These are phyloP conservation scores for Rhopalosiphum maidis DNA, from an alignment of 1,140 invertebrate genomes.

Conservation along the genomic window DNA sequence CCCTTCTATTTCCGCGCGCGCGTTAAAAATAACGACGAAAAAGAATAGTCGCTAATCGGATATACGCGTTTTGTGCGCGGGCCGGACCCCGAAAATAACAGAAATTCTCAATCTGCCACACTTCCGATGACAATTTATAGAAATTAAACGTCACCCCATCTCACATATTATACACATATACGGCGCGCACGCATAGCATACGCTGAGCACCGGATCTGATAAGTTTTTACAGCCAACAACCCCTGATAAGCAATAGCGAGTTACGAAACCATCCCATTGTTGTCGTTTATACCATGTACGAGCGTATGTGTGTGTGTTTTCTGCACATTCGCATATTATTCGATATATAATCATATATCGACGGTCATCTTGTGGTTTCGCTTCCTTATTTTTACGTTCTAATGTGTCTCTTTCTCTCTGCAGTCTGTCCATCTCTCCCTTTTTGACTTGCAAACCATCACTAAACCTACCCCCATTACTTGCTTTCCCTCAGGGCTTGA, in stretches of 20 bases:
- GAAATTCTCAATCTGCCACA: slow-evolving; percentile 54
- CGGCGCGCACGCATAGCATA: not conserved
- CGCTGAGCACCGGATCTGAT: slow-evolving; percentile 40
- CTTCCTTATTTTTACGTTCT: not conserved
- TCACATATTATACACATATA: not conserved
- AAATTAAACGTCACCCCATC: slow-evolving; percentile 53
- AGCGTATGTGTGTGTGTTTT: no score
- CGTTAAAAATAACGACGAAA: slow-evolving; percentile 53
- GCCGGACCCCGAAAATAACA: slow-evolving; percentile 25
- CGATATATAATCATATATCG: not conserved
- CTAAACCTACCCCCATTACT: not conserved
- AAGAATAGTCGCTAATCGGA: slow-evolving; percentile 37
- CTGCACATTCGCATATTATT: not conserved
- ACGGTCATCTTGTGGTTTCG: slow-evolving; percentile 36
- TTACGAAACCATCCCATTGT: not conserved
- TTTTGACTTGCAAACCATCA: not conserved
- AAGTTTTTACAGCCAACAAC: slow-evolving; percentile 27
- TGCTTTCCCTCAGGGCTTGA: not conserved
- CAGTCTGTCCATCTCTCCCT: not conserved
- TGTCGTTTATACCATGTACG: not conserved
- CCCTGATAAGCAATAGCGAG: slow-evolving; percentile 3
- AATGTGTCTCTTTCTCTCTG: not conserved
- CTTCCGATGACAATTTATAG: slow-evolving; percentile 55
- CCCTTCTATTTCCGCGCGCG: slow-evolving; percentile 11
- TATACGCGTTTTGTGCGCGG: not conserved